Conservation (phyloP, 1,140 invertebrate species). For the Drosophila melanica region DNA sequence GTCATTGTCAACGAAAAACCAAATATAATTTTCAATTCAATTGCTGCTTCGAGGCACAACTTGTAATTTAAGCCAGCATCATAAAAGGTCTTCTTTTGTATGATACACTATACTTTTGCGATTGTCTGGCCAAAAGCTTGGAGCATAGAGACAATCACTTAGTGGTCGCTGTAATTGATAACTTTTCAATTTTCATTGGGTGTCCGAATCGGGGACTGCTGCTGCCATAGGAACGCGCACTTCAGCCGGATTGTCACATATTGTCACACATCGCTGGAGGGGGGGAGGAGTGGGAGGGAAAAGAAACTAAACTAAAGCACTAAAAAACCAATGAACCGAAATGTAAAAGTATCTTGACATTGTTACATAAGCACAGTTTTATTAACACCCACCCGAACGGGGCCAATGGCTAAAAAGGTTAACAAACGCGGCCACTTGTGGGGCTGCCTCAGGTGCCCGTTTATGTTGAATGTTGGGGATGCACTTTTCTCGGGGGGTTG, state of each 20-base stretch:
- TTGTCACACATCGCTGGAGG: not conserved
- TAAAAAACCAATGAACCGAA: constrained; percentile 50
- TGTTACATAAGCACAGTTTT: constrained; percentile 34
- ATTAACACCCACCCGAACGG: constrained; percentile 35
- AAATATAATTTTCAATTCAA: constrained; percentile 28
- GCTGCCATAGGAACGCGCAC: constrained; percentile 41
- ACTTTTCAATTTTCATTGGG: constrained; percentile 58
- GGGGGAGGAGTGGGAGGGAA: not conserved
- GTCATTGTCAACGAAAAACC: not conserved
- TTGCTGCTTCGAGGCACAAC: constrained; percentile 1
- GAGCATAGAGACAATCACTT: constrained; percentile 49
- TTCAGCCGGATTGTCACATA: constrained; percentile 39
- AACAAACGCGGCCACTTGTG: constrained; percentile 20
- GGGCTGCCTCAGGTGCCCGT: constrained; percentile 1
- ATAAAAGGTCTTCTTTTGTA: not conserved
- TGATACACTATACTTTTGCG: not conserved
- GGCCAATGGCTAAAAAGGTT: constrained; percentile 34
- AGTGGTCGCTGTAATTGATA: constrained; percentile 61
- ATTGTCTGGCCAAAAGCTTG: constrained; percentile 8
- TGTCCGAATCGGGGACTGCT: not conserved
- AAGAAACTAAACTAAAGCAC: constrained; percentile 7
- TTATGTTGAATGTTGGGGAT: no score
- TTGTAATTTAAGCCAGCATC: constrained; percentile 28
- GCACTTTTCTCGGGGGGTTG: not conserved
- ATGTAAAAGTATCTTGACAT: constrained; percentile 62